Percentiles rank a stretch among this genome's conserved stretches.
Evolutionary conservation across 2,797 vertebrate genomes (phyloP).

Genomic region (Pangasius larnaudii): DNA sequence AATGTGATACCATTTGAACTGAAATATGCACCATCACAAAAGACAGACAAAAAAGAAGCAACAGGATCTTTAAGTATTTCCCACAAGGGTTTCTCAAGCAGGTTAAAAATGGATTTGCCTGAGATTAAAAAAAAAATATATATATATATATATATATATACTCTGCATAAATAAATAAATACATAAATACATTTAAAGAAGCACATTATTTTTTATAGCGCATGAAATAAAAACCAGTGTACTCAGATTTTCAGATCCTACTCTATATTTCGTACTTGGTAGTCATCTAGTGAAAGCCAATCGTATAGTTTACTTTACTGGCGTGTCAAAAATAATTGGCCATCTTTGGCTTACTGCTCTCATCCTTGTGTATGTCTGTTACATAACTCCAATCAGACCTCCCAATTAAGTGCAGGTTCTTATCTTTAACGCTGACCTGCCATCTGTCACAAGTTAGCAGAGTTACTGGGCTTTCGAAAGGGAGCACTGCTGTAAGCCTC

Average conservation of each 20-base stretch:
- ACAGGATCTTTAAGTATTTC: neutral
- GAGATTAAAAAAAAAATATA: neutral
- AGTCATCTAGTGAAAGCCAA: neutral
- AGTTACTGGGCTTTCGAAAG: neutral
- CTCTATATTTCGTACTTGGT: neutral
- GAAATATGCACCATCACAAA: neutral
- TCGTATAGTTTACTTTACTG: neutral
- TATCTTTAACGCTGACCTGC: slow-evolving; percentile 21
- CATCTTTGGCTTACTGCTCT: neutral
- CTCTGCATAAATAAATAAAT: neutral
- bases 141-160: neutral
- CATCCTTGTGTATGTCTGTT: neutral
- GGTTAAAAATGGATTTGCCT: neutral
- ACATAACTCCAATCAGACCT: slow-evolving; percentile 24
- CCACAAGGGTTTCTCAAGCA: neutral
- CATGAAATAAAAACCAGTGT: neutral
- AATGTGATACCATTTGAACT: neutral
- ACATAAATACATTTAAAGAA: neutral
- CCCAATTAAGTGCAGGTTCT: slow-evolving; percentile 37
- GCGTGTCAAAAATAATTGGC: slow-evolving; percentile 29
- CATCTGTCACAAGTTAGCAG: slow-evolving; percentile 34
- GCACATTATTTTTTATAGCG: neutral
- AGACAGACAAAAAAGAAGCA: neutral
- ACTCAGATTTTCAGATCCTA: neutral
- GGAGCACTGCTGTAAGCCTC: slow-evolving; percentile 38